Base-by-base conservation (phyloP, 2,113 vertebrate genomes). In the Cebus imitator region DNA sequence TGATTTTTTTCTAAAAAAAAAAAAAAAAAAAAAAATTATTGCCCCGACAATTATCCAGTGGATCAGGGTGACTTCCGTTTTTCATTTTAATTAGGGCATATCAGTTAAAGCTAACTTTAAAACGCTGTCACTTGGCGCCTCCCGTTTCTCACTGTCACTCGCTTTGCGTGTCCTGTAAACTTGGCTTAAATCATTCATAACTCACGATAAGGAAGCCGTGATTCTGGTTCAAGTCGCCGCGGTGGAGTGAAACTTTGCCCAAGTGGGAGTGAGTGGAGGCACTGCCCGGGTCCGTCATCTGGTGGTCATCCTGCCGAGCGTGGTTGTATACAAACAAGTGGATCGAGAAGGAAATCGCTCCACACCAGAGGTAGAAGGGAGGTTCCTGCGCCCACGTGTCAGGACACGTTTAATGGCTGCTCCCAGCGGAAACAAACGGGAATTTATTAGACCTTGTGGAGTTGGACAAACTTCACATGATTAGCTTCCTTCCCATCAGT, bases 341-440 rank as follows among this genome's bases (percentile, higher is more conserved):
- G 90, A 12, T 25, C 25, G 85, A 30, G 75, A n/a, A 87, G 83
- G 88, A 96, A 87, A 66, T 17, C 83, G 84, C 90, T 92, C 18
- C 68, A 87, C 76, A n/a, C 73, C 64, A 0, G 78, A 55, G 68
- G 35, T 48, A 81, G 80, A 61, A 76, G 94, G 81, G 75, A 93
- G 95, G 87, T 75, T 82, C 90, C 85, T 35, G 84, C 61, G 57
- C 95, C 95, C 95, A 89, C 96, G 75, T 92, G 95, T 94, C 97
- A 64, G 55, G 94, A 90, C 97, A 68, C 92, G 93, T 91, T 97
- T 81, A 87, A 96, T 94, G 95, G 96, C 95, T 78, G 97, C 95
- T 80, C 55, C 81, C 23, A 81, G 85, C 68, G 94, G 92, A 86
- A 96, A 79, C 84, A 50, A 83, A 79, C 43, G 43, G 93, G 93